Percentiles rank a stretch among this genome's conserved stretches.
These are phyloP conservation scores for Actinernus sp. DNA, from an alignment of 92 coral and sea anemone species.

Conservation along the genomic window DNA sequence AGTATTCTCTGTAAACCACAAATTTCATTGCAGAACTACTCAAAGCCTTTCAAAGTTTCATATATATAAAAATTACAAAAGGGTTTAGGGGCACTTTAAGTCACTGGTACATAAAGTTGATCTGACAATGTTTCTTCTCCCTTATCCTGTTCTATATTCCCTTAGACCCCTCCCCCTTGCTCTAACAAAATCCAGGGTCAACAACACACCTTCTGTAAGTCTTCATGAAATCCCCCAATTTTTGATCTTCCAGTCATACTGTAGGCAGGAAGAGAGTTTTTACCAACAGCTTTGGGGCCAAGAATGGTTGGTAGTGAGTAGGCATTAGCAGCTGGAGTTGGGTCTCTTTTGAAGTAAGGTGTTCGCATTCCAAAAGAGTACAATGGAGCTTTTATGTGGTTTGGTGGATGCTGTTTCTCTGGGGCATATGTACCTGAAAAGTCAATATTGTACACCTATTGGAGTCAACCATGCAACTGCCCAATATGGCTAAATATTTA, in stretches of 20 bases:
- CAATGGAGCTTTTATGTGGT: conserved; percentile 75
- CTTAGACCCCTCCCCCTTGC: too few species aligned
- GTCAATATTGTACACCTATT: neutral
- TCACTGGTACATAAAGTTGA: too few species aligned
- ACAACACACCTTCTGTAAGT: conserved; percentile 92
- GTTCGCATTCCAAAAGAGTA: conserved; percentile 98
- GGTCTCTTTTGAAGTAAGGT: conserved; percentile 65
- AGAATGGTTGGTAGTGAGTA: conserved; percentile 74
- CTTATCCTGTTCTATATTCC: too few species aligned
- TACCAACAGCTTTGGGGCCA: conserved; percentile 94
- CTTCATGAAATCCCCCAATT: conserved; percentile 98
- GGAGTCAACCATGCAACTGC: neutral
- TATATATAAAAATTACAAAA: too few species aligned
- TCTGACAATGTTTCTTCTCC: too few species aligned
- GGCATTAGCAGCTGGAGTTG: conserved; percentile 90
- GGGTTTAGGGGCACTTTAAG: too few species aligned
- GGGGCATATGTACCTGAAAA: conserved; percentile 87
- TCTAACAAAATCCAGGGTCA: too few species aligned
- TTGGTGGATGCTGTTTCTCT: conserved; percentile 72
- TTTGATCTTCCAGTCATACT: conserved; percentile 90
- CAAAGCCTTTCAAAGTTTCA: too few species aligned
- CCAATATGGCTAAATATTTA: neutral
- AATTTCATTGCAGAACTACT: too few species aligned
- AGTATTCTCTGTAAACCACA: too few species aligned
- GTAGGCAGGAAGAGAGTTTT: conserved; percentile 83